phyloP scores from a whole-genome alignment of 2,888 invertebrate species.

The Troides aeacus region DNA sequence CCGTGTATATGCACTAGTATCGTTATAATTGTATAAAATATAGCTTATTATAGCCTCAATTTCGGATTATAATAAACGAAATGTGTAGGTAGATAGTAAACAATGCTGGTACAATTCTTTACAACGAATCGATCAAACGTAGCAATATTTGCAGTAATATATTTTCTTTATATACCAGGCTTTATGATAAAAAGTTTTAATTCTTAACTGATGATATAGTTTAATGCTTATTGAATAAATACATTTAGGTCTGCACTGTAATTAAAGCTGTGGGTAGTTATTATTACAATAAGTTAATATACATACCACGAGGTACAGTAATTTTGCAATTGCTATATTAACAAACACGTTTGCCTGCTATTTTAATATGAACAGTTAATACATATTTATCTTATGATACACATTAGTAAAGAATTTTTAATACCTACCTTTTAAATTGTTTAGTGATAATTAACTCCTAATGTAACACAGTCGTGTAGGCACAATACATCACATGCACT shows the following conservation, averaged over 20 bases:
- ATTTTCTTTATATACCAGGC: background rate
- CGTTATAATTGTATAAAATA: too few relatives aligned
- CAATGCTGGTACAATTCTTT: too few relatives aligned
- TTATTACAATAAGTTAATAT: conserved; percentile 2
- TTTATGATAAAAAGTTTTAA: background rate
- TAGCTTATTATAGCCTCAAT: too few relatives aligned
- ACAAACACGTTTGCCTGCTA: conserved; percentile 8
- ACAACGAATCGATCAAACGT: too few relatives aligned
- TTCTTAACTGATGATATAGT: background rate
- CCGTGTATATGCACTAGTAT: too few relatives aligned
- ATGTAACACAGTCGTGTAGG: conserved; percentile 66
- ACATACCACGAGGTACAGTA: conserved; percentile 1
- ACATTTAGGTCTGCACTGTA: background rate
- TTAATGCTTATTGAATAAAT: background rate
- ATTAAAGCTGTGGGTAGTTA: conserved; percentile 9
- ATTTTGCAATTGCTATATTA: conserved; percentile 8
- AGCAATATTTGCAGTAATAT: too few relatives aligned
- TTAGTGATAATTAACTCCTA: conserved; percentile 55
- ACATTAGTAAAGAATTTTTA: conserved; percentile 18
- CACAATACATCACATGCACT: conserved; percentile 77
- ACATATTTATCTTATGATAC: conserved; percentile 15
- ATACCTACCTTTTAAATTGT: conserved; percentile 59
- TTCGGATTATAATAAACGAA: too few relatives aligned
- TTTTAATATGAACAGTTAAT: conserved; percentile 3
- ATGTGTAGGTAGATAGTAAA: too few relatives aligned